Conservation (phyloP, 2,113 vertebrate species). For the Nothobranchius kuhntae region DNA sequence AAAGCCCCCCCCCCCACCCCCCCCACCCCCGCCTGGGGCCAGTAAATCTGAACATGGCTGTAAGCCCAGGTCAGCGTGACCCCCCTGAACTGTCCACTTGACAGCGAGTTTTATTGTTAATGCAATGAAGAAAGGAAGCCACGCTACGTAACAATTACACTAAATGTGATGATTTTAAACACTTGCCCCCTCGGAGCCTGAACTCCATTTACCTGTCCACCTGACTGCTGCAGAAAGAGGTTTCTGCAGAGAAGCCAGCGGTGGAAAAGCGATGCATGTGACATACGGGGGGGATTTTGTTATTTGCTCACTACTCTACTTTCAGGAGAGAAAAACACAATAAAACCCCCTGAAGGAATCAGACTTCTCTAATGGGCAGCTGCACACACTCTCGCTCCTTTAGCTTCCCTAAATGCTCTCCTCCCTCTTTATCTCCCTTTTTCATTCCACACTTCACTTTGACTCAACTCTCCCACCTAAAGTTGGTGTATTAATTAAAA, state of each 20-base stretch:
- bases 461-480: conserved; percentile 41
- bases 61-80: conserved; percentile 51
- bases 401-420: conserved; percentile 24
- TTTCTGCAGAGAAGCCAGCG: conserved; percentile 49
- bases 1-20: conserved; percentile 7
- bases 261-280: conserved; percentile 32
- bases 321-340: not conserved
- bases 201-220: conserved; percentile 61
- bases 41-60: conserved; percentile 29
- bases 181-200: conserved; percentile 51
- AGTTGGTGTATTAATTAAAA: conserved; percentile 15
- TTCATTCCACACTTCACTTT: conserved; percentile 49
- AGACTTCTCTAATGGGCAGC: conserved; percentile 20
- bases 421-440: conserved; percentile 45
- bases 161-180: conserved; percentile 60
- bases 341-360: conserved; percentile 6
- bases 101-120: conserved; percentile 54
- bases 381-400: conserved; percentile 19
- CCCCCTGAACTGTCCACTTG: conserved; percentile 40
- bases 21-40: not conserved
- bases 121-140: conserved; percentile 39
- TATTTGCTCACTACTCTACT: conserved; percentile 40
- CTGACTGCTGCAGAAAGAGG: conserved; percentile 58
- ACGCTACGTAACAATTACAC: conserved; percentile 47
- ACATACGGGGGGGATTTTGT: conserved; percentile 19